These are phyloP conservation scores for Ostrea edulis DNA, from an alignment of 1,140 invertebrate genomes.

Conservation along the genomic window DNA sequence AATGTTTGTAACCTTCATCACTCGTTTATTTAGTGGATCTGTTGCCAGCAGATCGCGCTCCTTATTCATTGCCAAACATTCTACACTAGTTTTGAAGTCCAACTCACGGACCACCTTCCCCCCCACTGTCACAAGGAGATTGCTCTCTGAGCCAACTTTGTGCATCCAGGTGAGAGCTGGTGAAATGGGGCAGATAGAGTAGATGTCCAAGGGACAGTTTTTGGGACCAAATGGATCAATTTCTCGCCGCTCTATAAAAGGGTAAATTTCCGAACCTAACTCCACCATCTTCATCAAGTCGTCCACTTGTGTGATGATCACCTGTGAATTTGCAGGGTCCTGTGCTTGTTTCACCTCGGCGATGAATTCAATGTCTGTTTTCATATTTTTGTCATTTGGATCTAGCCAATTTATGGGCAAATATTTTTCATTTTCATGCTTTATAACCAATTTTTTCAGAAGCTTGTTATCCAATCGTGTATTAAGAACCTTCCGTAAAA, in stretches of 20 bases:
- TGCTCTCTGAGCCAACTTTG: conserved; percentile 10
- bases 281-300: conserved; percentile 28
- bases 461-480: background rate
- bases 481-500: background rate
- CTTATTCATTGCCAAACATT: conserved; percentile 14
- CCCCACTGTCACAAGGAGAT: background rate
- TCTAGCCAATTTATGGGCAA: background rate
- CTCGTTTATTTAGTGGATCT: conserved; percentile 12
- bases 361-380: background rate
- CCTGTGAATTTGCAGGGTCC: background rate
- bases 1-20: conserved; percentile 19
- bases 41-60: background rate
- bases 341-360: background rate
- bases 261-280: conserved; percentile 5
- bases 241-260: conserved; percentile 21
- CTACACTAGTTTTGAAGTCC: conserved; percentile 20
- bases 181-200: conserved; percentile 3
- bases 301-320: background rate
- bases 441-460: background rate
- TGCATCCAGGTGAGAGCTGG: conserved; percentile 35
- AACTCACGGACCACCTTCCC: conserved; percentile 24
- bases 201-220: conserved; percentile 28
- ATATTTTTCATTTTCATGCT: conserved; percentile 8
- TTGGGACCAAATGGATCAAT: background rate
- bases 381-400: background rate